Conservation (phyloP, 2,797 vertebrate genomes). For the Uromys caudimaculatus region DNA sequence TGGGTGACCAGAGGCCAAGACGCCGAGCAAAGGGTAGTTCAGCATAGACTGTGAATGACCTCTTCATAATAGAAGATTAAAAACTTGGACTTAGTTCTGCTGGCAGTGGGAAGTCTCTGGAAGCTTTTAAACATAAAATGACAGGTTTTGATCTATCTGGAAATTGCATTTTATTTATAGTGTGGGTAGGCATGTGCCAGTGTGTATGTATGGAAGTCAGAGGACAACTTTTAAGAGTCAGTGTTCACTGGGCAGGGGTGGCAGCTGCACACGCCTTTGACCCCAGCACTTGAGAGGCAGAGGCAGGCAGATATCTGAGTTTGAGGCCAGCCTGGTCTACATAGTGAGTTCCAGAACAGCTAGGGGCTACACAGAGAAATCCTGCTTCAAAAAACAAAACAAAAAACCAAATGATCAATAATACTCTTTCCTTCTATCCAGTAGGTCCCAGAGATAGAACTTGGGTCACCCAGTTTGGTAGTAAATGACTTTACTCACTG, state of each 20-base stretch:
- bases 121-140: constrained; percentile 48
- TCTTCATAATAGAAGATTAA: background rate
- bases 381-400: background rate
- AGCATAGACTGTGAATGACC: background rate
- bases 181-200: background rate
- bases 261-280: background rate
- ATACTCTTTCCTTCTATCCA: background rate
- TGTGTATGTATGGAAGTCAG: background rate
- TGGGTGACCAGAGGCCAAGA: background rate
- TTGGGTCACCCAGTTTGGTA: background rate
- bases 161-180: background rate
- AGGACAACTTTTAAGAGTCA: background rate
- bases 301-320: background rate
- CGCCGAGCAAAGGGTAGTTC: background rate
- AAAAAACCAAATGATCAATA: background rate
- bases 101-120: background rate
- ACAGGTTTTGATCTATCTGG: constrained; percentile 12
- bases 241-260: background rate
- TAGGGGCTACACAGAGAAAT: background rate
- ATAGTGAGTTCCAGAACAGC: background rate
- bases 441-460: background rate
- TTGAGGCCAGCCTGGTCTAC: background rate
- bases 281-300: background rate
- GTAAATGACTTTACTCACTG: background rate
- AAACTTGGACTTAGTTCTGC: background rate